Percentiles rank a stretch among this genome's conserved stretches.
These are phyloP conservation scores for Pseudomyrmex dendroicus DNA, from an alignment of 1,140 invertebrate species.

Conservation along the genomic window DNA sequence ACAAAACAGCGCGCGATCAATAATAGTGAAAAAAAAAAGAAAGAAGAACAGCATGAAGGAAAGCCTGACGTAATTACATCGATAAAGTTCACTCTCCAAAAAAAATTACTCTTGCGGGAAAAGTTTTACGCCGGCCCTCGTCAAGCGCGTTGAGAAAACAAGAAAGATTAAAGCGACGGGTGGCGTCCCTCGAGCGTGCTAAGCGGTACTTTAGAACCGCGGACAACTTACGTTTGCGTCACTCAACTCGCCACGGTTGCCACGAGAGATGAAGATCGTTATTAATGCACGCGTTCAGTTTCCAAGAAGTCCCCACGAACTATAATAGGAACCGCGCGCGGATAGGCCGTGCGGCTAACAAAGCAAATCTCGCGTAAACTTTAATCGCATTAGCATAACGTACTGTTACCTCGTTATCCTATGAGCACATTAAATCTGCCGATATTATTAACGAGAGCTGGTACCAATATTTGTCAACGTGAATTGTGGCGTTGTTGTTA, in stretches of 20 bases:
- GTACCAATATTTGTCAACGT: constrained; percentile 21
- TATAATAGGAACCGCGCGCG: constrained; percentile 7
- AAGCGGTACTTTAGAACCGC: constrained; percentile 51
- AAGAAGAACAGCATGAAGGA: not conserved
- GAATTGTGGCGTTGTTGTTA: constrained; percentile 30
- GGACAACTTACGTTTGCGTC: constrained; percentile 31
- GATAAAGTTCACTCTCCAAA: constrained; percentile 27
- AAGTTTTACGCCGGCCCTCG: constrained; percentile 28
- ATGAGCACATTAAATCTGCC: constrained; percentile 19
- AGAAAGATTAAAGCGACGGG: constrained; percentile 45
- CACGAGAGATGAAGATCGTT: constrained; percentile 49
- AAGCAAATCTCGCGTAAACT: constrained; percentile 58
- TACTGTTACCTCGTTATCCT: constrained; percentile 29
- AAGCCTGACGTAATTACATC: constrained; percentile 41
- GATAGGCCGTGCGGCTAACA: constrained; percentile 21
- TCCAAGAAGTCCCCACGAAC: constrained; percentile 40
- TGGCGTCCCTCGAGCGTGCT: constrained; percentile 35
- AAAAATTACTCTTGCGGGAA: constrained; percentile 22
- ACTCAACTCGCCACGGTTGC: constrained; percentile 35
- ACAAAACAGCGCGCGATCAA: not conserved
- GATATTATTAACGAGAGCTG: constrained; percentile 40
- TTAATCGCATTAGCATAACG: constrained; percentile 55
- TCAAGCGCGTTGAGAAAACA: constrained; percentile 25
- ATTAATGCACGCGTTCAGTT: constrained; percentile 55
- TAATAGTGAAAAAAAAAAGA: not conserved